Percentiles rank a stretch among this genome's conserved stretches.
phyloP scores from a whole-genome alignment of 2,797 vertebrate genomes.

The Xenops minutus region DNA sequence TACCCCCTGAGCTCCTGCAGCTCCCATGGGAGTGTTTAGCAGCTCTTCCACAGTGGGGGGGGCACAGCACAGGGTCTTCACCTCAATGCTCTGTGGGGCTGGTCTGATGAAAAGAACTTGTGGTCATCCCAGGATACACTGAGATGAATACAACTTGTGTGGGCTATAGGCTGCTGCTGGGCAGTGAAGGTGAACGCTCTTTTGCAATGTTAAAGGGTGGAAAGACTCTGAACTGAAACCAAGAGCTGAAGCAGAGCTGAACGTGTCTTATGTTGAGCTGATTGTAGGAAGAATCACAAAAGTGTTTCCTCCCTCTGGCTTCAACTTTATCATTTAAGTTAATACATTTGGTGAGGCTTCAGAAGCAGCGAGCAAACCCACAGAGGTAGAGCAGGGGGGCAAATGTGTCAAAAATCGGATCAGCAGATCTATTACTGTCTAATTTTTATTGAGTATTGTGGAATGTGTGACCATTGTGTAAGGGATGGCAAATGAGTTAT shows the following conservation, averaged over 20 bases:
- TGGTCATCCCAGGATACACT: neutral
- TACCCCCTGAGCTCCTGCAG: neutral
- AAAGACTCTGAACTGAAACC: neutral
- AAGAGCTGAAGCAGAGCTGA: no score
- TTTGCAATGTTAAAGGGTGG: neutral
- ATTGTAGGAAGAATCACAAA: neutral
- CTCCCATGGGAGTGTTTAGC: neutral
- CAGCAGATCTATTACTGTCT: neutral
- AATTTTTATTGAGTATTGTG: neutral
- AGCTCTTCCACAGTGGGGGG: rapidly evolving
- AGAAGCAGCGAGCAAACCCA: neutral
- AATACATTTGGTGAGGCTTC: neutral
- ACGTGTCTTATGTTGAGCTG: neutral
- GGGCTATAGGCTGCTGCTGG: rapidly evolving
- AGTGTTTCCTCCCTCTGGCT: neutral
- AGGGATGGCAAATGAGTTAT: neutral
- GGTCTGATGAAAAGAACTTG: neutral
- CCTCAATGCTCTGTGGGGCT: neutral
- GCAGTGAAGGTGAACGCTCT: neutral
- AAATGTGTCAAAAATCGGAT: neutral
- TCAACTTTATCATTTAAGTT: neutral
- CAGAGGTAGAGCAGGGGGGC: neutral
- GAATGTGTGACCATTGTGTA: neutral
- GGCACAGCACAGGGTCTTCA: rapidly evolving
- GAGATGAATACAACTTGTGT: rapidly evolving